Base-by-base conservation (phyloP, 2,797 vertebrate genomes). In the Dendrocincla fuliginosa region DNA sequence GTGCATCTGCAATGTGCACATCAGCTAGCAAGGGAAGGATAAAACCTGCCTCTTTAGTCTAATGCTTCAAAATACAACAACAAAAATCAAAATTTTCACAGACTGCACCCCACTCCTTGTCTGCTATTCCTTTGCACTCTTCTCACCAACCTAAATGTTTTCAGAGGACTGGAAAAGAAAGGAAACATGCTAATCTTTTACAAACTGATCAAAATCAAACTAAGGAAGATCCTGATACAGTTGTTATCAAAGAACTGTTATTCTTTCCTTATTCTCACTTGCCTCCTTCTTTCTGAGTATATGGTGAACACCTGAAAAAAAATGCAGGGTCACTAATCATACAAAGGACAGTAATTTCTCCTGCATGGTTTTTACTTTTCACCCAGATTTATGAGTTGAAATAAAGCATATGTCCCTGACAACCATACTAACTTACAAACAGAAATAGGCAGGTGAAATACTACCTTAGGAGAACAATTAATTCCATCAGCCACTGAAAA, bases 401-500 rank as follows among this genome's bases (percentile, higher is more conserved):
- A 77, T 74, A 82, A 93, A 91, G 59, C 30, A 52, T 12, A 49
- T 44, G 86, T 80, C 71, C 75, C 68, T 87, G 63, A 92, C 77
- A 64, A 94, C 75, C 49, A 64, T 22, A 77, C 16, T 27, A 81
- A 65, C 65, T 87, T 67, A 83, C 44, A 95, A 94, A 85, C 24
- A 92, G 39, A 87, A 90, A 83, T 16, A 87, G 33, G 15, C 69
- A 91, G 44, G 70, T 94, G 92, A 96, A 92, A 90, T 86, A 95
- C 7, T 74, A 49, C 85, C 69, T 74, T 68, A 33, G 57, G 50
- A 93, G 49, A 68, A 53, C 50, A 93, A 87, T 52, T 93, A 64
- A 80, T 89, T 85, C 49, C 20, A 89, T 16, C 65, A 93, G 30
- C 12, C 30, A 61, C 23, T 16, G 22, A 25, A 84, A 82, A 35